phyloP scores from a whole-genome alignment of 1,140 invertebrate genomes.

The Conus ventricosus region DNA sequence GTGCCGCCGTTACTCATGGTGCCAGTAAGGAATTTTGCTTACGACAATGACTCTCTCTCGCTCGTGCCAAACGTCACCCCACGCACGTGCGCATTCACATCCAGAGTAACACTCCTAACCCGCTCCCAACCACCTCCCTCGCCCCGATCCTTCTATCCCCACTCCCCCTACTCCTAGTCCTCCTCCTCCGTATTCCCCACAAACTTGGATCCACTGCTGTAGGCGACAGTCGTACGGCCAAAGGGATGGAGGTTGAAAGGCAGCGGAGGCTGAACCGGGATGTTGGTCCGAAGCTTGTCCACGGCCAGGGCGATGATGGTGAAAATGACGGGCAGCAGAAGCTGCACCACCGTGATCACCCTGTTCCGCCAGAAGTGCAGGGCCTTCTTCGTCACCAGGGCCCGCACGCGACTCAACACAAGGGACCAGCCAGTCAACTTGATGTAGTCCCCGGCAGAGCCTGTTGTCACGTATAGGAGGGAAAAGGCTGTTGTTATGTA shows the following conservation, averaged over 20 bases:
- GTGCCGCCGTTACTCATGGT: no score
- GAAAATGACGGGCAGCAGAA: conserved; percentile 70
- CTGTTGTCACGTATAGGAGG: no score
- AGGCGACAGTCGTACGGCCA: conserved; percentile 32
- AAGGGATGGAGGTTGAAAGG: conserved; percentile 52
- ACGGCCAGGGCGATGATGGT: conserved; percentile 70
- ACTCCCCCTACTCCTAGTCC: no score
- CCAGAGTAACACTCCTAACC: no score
- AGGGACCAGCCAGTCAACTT: conserved; percentile 29
- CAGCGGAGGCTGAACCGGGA: conserved; percentile 63
- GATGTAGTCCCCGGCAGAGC: conserved; percentile 41
- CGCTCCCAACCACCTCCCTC: no score
- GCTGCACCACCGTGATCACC: conserved; percentile 65
- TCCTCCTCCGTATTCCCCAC: no score
- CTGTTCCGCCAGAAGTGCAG: conserved; percentile 70
- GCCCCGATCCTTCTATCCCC: no score
- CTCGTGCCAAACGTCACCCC: no score
- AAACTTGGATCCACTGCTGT: conserved; percentile 37
- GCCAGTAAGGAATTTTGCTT: no score
- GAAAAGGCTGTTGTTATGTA: no score
- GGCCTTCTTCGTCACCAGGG: conserved; percentile 71
- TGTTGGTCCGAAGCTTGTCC: conserved; percentile 64
- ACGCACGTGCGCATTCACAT: no score
- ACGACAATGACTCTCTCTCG: no score
- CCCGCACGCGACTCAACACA: conserved; percentile 51